Conservation (phyloP, 2,113 vertebrate species). For the Rhinopithecus roxellana region DNA sequence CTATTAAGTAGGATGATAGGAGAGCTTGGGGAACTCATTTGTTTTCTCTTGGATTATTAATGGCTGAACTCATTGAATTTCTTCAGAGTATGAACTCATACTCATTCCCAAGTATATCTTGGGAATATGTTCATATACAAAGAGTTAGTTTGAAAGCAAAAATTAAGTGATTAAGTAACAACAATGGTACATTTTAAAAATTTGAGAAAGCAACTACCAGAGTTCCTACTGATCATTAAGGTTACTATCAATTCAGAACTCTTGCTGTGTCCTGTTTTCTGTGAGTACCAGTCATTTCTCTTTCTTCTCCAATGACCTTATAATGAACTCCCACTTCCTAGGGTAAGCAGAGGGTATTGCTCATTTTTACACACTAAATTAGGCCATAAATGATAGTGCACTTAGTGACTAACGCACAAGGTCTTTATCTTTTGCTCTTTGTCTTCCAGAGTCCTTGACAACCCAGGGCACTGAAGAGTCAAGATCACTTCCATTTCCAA, state of each 20-base stretch:
- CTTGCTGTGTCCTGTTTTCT: not conserved
- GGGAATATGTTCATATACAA: not conserved
- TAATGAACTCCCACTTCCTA: not conserved
- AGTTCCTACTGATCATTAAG: not conserved
- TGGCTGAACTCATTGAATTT: not conserved
- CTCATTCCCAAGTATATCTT: not conserved
- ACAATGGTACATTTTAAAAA: not conserved
- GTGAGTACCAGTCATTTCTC: not conserved
- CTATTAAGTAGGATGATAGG: not conserved
- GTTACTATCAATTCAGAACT: not conserved
- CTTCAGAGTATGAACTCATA: not conserved
- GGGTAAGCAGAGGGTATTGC: not conserved
- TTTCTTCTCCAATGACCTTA: not conserved
- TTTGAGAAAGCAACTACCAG: not conserved
- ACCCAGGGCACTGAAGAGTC: not conserved
- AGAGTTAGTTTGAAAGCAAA: not conserved
- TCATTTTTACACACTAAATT: not conserved
- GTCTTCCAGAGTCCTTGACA: not conserved
- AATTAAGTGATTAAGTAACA: not conserved
- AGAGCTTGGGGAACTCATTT: not conserved
- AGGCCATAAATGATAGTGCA: not conserved
- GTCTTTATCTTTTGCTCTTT: not conserved
- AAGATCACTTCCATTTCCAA: not conserved
- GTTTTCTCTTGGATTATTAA: not conserved
- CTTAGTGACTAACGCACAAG: not conserved